Evolutionary conservation across 2,113 vertebrate genomes (phyloP).

Genomic region (Elachura formosa): DNA sequence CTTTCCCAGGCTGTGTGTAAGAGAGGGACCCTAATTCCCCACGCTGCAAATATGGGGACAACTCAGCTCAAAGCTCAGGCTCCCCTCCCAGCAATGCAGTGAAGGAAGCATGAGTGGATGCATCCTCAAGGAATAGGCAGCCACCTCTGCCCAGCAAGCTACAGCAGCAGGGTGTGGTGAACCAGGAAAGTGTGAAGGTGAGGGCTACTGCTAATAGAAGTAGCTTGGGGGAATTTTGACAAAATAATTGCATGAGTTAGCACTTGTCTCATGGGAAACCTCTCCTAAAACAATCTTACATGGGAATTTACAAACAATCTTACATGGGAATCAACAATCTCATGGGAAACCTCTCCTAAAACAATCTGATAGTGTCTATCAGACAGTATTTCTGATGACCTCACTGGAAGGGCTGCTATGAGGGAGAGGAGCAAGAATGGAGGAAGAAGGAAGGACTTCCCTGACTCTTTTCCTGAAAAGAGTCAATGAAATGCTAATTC

Average conservation of each 20-base stretch:
- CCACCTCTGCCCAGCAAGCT: neutral
- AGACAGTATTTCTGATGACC: neutral
- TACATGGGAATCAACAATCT: no score
- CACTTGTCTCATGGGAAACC: neutral
- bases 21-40: neutral
- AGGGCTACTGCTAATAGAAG: neutral
- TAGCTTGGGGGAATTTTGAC: neutral
- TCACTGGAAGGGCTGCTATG: neutral
- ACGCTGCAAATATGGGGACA: neutral
- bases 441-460: neutral
- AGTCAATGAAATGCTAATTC: neutral
- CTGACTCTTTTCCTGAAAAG: neutral
- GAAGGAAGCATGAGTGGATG: neutral
- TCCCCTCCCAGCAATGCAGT: neutral
- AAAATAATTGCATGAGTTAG: no score
- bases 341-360: neutral
- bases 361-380: neutral
- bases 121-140: neutral
- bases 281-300: neutral
- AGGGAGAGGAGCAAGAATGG: neutral
- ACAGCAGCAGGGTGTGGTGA: neutral
- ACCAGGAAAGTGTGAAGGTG: neutral
- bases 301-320: no score
- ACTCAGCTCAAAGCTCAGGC: neutral
- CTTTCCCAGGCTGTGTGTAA: neutral